Base-by-base conservation (phyloP, 2,113 vertebrate genomes). In the Aphelocoma coerulescens region DNA sequence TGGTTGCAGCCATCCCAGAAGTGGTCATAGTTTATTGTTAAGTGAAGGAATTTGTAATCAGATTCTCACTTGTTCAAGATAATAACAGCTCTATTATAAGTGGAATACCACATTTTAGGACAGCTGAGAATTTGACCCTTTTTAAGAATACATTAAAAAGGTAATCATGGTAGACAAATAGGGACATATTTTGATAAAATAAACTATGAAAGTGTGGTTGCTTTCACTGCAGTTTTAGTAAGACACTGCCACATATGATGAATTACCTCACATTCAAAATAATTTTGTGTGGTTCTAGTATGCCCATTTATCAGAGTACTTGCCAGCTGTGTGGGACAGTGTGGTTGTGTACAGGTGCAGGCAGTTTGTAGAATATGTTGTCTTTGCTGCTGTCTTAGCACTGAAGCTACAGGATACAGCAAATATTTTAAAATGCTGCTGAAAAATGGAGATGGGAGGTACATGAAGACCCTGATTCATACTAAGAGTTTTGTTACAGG, bases 371-470 rank as follows among this genome's bases (percentile, higher is more conserved):
- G 30, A 86, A 85, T 89, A 62, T 63, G 33, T 93, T 66, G 41
- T 66, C 61, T 88, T 94, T 80, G 39, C 48, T 93, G 44, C 32
- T 92, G 80, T 66, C 43, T 80, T 61, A 94, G 72, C 20, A 6
- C 81, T 58, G 69, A 85, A 93, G 84, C 91, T 93, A 89, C 54
- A 77, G 65, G 77, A 75, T 88, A 32, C 74, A 83, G 81, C 61
- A 92, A 44, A 94, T 95, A 84, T 79, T 91, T 71, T 61, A 95
- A 96, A 96, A 71, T 35, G 33, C 49, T 90, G 62, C 85, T 54
- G 35, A 62, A 85, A 75, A 58, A 66, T 33, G 49, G 24, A 81
- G 39, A 62, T 41, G 20, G n/a, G 5, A 80, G 54, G 27, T 61
- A 52, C 11, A 33, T 62, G 58, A 76, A 93, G 90, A 58, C 22